phyloP scores from a whole-genome alignment of 1,140 invertebrate genomes.

The Lethocerus indicus region DNA sequence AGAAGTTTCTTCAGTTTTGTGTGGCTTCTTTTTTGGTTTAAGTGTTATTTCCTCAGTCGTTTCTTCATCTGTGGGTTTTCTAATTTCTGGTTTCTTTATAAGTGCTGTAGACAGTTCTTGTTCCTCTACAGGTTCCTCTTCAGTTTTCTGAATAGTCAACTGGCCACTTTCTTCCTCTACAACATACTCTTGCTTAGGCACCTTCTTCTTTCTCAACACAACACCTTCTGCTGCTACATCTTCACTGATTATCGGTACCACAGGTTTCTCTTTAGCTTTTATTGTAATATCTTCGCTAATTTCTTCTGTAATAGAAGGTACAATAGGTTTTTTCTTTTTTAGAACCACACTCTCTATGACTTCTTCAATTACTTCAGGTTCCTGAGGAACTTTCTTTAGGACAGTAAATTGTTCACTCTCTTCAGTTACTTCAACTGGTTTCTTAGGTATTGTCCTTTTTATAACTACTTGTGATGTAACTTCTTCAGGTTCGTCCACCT shows the following conservation, averaged over 20 bases:
- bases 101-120: not conserved
- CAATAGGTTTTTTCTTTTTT: conserved; percentile 21
- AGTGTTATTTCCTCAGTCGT: conserved; percentile 65
- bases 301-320: conserved; percentile 18
- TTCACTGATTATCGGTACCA: conserved; percentile 22
- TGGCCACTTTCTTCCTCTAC: conserved; percentile 21
- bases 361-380: conserved; percentile 21
- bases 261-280: conserved; percentile 18
- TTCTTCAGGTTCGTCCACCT: conserved; percentile 15
- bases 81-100: conserved; percentile 26
- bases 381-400: no score
- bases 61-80: conserved; percentile 64
- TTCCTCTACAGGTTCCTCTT: conserved; percentile 17
- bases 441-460: no score
- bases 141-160: conserved; percentile 10
- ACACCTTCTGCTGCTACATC: conserved; percentile 11
- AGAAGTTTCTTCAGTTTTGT: conserved; percentile 22
- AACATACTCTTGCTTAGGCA: no score
- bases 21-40: conserved; percentile 55
- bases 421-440: no score
- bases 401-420: no score
- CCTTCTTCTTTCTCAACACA: conserved; percentile 23
- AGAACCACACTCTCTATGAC: conserved; percentile 25
- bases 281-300: conserved; percentile 18
- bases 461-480: conserved; percentile 13